Evolutionary conservation across 2,888 invertebrate genomes (phyloP), one percentile per base, ranked within the genome.

Genomic region (Nymphalis urticae): DNA sequence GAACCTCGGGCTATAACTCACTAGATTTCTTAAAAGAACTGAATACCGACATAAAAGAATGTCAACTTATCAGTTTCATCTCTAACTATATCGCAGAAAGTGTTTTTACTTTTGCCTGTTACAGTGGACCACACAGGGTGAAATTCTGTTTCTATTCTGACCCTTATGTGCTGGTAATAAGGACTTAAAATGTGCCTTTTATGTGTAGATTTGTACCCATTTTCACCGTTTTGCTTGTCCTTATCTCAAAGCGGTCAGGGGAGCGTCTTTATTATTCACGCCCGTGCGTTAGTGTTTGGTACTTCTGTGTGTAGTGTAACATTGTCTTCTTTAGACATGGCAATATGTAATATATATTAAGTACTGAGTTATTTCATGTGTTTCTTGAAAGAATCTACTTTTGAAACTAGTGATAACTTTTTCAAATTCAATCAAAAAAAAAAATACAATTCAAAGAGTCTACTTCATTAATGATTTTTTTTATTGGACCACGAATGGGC

Each of bases 181-280:
- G 50, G 51, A 50, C 10, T 27, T 51, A 27, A 19, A 58, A 58
- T 32, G 17, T 36, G 1, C 16, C 21, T n/a, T 51, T 58, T 63
- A 10, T 24, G 62, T 32, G 62, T 58, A 13, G 36, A 7, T 8
- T 17, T 65, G 80, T 77, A 76, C 79, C 72, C 76, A 84, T 87
- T 89, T 89, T 89, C 89, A 83, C 88, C 86, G 79, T 84, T 85
- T 82, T 78, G 82, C 80, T 80, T 72, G 77, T 80, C 77, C 83
- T 86, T 86, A 88, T 88, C 85, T 85, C 82, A 86, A 85, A 66
- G 84, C 87, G 87, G 87, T 87, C 85, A 89, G 81, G 82, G 73
- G 86, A 85, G 73, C 87, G 80, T 72, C 76, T 79, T 83, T 82
- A 75, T 76, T 87, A 83, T 81, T 81, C 85, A 80, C 73, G 79